These are phyloP conservation scores for Thalassarche chlororhynchos DNA, from an alignment of 2,113 vertebrate genomes.

Conservation along the genomic window DNA sequence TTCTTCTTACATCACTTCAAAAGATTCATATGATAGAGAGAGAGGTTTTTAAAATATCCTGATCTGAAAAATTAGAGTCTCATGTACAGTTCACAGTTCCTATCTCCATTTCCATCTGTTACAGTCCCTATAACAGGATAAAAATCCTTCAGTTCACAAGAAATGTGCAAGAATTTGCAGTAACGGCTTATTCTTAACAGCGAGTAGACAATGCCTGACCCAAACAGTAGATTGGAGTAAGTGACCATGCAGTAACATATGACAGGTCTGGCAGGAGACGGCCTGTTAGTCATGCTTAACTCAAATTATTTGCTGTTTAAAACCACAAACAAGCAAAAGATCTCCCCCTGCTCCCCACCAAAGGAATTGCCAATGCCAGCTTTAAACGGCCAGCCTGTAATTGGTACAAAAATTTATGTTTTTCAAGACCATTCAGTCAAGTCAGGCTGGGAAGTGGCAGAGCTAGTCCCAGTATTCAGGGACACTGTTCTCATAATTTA, in stretches of 20 bases:
- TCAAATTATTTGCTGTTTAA: neutral
- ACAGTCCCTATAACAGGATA: neutral
- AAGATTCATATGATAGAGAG: neutral
- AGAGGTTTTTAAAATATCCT: neutral
- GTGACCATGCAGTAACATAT: neutral
- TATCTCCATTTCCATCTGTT: constrained; percentile 27
- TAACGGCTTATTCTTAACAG: neutral
- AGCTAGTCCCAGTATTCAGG: neutral
- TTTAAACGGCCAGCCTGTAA: neutral
- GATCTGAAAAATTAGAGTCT: constrained; percentile 23
- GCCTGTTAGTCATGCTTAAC: neutral
- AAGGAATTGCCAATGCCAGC: neutral
- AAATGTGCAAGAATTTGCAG: neutral
- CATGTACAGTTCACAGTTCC: constrained; percentile 7
- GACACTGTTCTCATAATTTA: neutral
- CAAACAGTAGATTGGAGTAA: neutral
- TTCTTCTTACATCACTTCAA: neutral
- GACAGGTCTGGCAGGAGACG: neutral
- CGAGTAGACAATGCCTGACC: neutral
- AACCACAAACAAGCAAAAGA: neutral
- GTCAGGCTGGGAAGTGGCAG: neutral
- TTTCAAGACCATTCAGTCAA: neutral
- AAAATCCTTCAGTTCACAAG: neutral
- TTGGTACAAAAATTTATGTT: neutral
- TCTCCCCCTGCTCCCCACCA: neutral